Evolutionary conservation across 2,888 invertebrate species (phyloP), one percentile per base, ranked within the genome.

Genomic region (Acrobasis consociella): DNA sequence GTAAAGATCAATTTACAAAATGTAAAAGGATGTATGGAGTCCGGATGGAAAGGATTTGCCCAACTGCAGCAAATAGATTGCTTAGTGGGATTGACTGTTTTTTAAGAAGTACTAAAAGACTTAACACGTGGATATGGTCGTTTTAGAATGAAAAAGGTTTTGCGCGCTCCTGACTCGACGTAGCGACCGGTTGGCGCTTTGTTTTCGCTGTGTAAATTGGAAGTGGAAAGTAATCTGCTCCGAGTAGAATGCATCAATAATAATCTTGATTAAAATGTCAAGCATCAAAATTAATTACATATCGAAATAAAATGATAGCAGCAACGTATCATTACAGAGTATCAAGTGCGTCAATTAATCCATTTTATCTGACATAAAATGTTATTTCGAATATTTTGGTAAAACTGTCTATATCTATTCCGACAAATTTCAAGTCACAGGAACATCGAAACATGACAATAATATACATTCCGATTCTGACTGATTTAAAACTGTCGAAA

Each of bases 361-460:
- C 13, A 13, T 46, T 46, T n/a, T 13, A 46, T 46, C 46, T 46
- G 46, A 46, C 11, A 42, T 10, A 5, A 13, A 39, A 42, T 7
- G 37, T 3, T 5, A n/a, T 53, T 53, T 15, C 13, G 8, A 5
- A n/a, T 13, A 52, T 52, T 31, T 31, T 31, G n/a, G 37, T 37
- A 53, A 37, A 37, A 53, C 53, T 53, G 39, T 39, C 38, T 38
- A 31, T 5, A 39, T 10, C 38, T 38, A 39, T 55, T 55, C 55
- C 55, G 16, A 53, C 15, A 55, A 39, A 39, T 13, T 11, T 31
- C 31, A 9, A n/a, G n/a, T 31, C n/a, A 37, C 37, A 15, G 42
- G 8, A n/a, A 62, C 66, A 72, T 72, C 72, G 70, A 72, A 66
- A 68, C 58, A 69, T 63, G 70, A 74, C 70, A 75, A 69, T 74